Percentiles rank a stretch among this genome's conserved stretches.
Evolutionary conservation across 2,113 vertebrate genomes (phyloP).

Genomic region (Pavo muticus): DNA sequence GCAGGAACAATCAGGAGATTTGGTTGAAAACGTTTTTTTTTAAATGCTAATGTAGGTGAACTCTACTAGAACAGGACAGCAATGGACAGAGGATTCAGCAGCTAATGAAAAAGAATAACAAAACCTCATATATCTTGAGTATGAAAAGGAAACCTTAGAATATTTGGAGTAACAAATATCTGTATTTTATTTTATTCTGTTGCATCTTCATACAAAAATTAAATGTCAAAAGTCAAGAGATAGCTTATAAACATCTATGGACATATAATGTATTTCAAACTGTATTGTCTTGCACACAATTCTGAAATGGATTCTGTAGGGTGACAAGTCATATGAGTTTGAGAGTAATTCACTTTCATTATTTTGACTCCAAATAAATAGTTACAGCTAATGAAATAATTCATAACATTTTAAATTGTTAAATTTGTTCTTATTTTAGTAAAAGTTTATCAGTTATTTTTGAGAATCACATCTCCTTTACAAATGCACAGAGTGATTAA

Average conservation of each 20-base stretch:
- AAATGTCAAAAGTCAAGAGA: not conserved
- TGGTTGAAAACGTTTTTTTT: not conserved
- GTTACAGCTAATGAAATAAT: not conserved
- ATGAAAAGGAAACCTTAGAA: not conserved
- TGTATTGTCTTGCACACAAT: not conserved
- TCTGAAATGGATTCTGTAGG: not conserved
- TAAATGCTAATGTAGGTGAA: not conserved
- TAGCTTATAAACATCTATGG: not conserved
- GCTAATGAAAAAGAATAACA: not conserved
- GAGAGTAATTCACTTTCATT: not conserved
- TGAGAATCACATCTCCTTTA: not conserved
- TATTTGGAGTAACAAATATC: not conserved
- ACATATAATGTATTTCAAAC: not conserved
- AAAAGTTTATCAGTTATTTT: not conserved
- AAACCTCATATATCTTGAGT: not conserved
- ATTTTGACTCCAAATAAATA: not conserved
- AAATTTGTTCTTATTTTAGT: not conserved
- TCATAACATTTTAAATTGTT: fast-evolving
- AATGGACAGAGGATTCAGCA: not conserved
- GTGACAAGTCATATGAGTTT: not conserved
- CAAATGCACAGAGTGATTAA: not conserved
- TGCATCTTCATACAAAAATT: not conserved
- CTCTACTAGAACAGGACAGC: not conserved
- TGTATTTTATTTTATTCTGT: not conserved
- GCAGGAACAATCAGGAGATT: not conserved